phyloP scores from a whole-genome alignment of 2,888 invertebrate species.

The Mamestra brassicae region DNA sequence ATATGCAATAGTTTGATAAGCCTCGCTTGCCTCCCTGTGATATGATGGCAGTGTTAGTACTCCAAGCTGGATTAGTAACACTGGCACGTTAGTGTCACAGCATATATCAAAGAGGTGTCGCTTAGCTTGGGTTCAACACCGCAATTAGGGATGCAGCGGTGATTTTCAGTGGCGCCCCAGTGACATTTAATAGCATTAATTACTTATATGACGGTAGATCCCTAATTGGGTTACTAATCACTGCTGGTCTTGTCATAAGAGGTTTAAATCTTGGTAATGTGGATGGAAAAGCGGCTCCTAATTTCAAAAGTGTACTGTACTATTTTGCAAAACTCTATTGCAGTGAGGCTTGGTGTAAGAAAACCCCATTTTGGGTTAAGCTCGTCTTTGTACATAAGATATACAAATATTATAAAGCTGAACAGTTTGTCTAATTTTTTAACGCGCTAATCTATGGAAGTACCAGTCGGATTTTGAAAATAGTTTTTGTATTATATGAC shows the following conservation, averaged over 20 bases:
- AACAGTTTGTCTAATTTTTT: no score
- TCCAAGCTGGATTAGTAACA: slow-evolving; percentile 8
- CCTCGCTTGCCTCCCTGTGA: not conserved
- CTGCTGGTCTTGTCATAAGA: slow-evolving; percentile 8
- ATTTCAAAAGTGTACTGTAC: not conserved
- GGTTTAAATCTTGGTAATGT: slow-evolving; percentile 10
- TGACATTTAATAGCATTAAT: slow-evolving; percentile 53
- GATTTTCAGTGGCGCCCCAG: slow-evolving; percentile 32
- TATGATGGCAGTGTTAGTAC: not conserved
- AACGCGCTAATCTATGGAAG: no score
- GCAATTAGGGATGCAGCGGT: slow-evolving; percentile 42
- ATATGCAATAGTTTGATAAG: not conserved
- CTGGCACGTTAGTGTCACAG: not conserved
- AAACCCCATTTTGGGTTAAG: no score
- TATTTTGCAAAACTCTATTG: no score
- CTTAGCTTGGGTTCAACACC: slow-evolving; percentile 22
- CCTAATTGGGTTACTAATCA: slow-evolving; percentile 22
- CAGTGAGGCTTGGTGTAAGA: no score
- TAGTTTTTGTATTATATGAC: no score
- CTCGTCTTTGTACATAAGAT: no score
- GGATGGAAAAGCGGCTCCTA: not conserved
- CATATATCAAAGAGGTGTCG: slow-evolving; percentile 33
- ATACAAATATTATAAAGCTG: no score
- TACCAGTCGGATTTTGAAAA: no score
- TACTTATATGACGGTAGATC: slow-evolving; percentile 31